Evolutionary conservation across 2,888 invertebrate genomes (phyloP).

Genomic region (Drosophila histrio): DNA sequence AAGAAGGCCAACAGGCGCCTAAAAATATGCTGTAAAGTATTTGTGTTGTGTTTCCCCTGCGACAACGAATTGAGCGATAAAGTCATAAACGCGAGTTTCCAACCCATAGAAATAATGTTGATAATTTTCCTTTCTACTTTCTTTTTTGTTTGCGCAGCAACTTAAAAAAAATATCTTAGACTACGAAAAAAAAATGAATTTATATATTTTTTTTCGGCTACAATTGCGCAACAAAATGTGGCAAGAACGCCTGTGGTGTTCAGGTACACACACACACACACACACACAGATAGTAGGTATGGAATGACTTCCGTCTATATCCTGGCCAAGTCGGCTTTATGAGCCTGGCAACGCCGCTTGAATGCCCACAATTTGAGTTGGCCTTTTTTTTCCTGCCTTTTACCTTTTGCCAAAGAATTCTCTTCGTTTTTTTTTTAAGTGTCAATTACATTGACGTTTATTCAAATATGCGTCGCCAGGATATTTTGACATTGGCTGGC

Average conservation of each 20-base stretch:
- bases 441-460: conserved; percentile 81
- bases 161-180: conserved; percentile 30
- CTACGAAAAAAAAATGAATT: neutral
- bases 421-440: conserved; percentile 44
- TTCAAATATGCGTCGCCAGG: conserved; percentile 74
- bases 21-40: conserved; percentile 52
- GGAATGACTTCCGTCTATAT: conserved; percentile 28
- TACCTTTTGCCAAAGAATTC: conserved; percentile 6
- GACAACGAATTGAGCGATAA: conserved; percentile 33
- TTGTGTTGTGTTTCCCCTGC: conserved; percentile 11
- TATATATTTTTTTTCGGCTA: conserved; percentile 1
- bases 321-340: neutral
- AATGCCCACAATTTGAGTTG: conserved; percentile 37
- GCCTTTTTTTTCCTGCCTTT: conserved; percentile 4
- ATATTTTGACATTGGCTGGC: conserved; percentile 58
- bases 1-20: conserved; percentile 30
- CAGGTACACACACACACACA: conserved; percentile 21
- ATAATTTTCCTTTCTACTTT: conserved; percentile 5
- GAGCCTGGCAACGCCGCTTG: neutral
- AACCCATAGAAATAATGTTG: conserved; percentile 10
- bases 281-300: neutral
- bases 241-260: conserved; percentile 18
- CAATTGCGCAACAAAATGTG: conserved; percentile 42
- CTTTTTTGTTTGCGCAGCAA: conserved; percentile 9
- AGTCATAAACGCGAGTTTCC: conserved; percentile 21